Evolutionary conservation across 1,140 invertebrate species (phyloP).

Genomic region (Scaptomyza graminum): DNA sequence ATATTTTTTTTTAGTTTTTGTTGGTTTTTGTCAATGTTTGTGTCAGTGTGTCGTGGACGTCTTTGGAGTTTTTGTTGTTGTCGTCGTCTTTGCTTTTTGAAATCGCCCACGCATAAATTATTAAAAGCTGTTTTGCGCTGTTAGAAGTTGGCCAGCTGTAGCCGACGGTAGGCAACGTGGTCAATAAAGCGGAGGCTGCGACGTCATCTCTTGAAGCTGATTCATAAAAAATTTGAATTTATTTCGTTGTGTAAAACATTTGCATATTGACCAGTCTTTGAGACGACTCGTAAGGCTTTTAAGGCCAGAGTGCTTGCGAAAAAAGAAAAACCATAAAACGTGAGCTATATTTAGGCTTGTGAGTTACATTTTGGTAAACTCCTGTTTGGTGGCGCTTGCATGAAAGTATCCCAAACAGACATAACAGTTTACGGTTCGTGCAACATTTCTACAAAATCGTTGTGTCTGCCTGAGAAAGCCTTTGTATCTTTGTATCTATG

Average conservation of each 20-base stretch:
- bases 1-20: slow-evolving; percentile 14
- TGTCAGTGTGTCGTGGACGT: slow-evolving; percentile 49
- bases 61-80: slow-evolving; percentile 60
- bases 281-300: neutral
- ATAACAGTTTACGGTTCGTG: slow-evolving; percentile 43
- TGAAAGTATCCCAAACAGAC: slow-evolving; percentile 23
- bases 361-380: slow-evolving; percentile 1
- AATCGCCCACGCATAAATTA: slow-evolving; percentile 73
- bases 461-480: slow-evolving; percentile 1
- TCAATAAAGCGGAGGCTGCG: slow-evolving; percentile 10
- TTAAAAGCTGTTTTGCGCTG: slow-evolving; percentile 64
- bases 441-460: no score
- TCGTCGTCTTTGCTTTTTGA: slow-evolving; percentile 31
- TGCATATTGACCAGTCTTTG: slow-evolving; percentile 45
- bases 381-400: neutral
- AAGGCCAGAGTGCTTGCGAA: no score
- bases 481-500: slow-evolving; percentile 14
- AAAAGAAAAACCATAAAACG: neutral
- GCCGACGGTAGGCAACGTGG: slow-evolving; percentile 14
- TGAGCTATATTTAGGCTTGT: slow-evolving; percentile 5
- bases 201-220: slow-evolving; percentile 59
- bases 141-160: slow-evolving; percentile 48
- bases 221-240: slow-evolving; percentile 77
- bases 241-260: slow-evolving; percentile 58
- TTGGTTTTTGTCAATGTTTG: slow-evolving; percentile 13